Conservation (phyloP, 1,140 invertebrate genomes). For the Melipona quadrifasciata region DNA sequence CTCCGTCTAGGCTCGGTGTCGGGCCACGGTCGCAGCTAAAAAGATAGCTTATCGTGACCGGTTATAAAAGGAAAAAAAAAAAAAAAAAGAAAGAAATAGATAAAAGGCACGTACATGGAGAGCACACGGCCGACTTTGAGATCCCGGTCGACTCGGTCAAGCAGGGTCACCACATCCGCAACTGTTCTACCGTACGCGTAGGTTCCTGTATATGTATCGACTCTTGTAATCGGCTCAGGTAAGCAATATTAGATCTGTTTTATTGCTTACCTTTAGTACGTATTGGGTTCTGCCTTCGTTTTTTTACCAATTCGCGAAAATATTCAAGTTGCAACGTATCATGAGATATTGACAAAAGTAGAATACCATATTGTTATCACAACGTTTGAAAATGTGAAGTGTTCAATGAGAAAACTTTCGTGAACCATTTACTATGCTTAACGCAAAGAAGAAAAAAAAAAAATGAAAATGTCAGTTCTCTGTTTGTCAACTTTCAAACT, state of each 20-base stretch:
- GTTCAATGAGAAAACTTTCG: neutral
- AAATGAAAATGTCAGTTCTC: too few species aligned
- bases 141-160: constrained; percentile 50
- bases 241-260: neutral
- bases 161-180: constrained; percentile 60
- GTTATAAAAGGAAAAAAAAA: constrained; percentile 40
- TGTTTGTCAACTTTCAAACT: neutral
- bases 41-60: constrained; percentile 33
- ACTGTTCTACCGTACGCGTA: neutral
- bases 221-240: neutral
- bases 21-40: neutral
- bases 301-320: neutral
- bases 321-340: too few species aligned
- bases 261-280: too few species aligned
- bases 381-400: neutral
- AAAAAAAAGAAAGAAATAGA: constrained; percentile 6
- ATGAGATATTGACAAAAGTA: too few species aligned
- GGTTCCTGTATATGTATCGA: neutral
- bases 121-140: constrained; percentile 37
- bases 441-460: neutral
- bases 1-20: neutral
- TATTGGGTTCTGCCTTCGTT: neutral
- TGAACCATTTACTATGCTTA: neutral
- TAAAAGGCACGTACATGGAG: constrained; percentile 43
- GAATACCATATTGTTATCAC: too few species aligned